Base-by-base conservation (phyloP, 2,113 vertebrate species). In the Aldabrachelys gigantea region DNA sequence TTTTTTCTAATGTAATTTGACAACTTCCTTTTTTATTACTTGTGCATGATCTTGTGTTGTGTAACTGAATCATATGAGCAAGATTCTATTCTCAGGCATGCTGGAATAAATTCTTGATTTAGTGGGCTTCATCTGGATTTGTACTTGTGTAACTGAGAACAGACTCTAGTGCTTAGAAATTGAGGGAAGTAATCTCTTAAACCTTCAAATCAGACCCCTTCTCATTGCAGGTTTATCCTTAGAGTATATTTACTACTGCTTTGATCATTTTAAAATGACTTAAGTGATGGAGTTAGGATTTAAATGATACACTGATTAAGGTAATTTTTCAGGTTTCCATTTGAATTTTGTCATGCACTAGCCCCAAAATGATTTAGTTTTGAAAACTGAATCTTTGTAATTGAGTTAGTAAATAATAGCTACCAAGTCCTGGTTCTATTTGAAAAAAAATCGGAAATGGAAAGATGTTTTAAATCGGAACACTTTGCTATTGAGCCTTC, bases 221-320 rank as follows among this genome's bases (percentile, higher is more conserved):
- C 75, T 78, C 41, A 13, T 27, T 78, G 11, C 17, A 38, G 11
- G 4, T 47, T 78, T 44, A 44, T 47, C 75, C 25, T 12, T 47
- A 16, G 25, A 78, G 41, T 78, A 47, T 47, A 57, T 80, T 81
- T 53, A 9, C 4, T 84, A 89, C 89, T 54, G 69, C 41, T 87
- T 72, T 76, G 14, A 49, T 91, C 4, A 5, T n/a, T 89, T 92
- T 56, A 82, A 52, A 88, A 24, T 93, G 29, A 84, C 88, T 78
- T 41, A 49, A 82, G 41, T 35, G 11, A 5, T 12, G 25, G 76
- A 6, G 27, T 90, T 24, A 57, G 65, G 83, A 65, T 91, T 93
- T 25, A 44, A 44, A 44, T 41, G 41, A 76, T 76, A 29, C n/a
- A 91, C 85, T 76, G 11, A 5, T 22, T 5, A 31, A 79, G 31